Percentiles rank a stretch among this genome's conserved stretches.
phyloP scores from a whole-genome alignment of 2,113 vertebrate species.

The Bothrops jararaca region DNA sequence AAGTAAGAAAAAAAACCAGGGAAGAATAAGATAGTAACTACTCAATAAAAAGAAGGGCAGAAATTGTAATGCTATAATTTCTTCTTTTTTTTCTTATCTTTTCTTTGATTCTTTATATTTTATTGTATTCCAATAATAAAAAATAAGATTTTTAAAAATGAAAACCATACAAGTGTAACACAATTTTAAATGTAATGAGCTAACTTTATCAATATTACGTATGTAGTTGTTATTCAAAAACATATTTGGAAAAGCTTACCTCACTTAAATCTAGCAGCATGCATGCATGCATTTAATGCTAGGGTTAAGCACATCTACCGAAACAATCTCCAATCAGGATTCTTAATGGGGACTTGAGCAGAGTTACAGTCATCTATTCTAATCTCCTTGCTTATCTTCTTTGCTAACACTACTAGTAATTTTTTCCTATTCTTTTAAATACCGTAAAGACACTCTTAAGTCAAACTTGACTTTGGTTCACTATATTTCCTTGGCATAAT shows the following conservation, averaged over 20 bases:
- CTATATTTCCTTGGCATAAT: background rate
- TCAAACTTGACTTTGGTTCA: background rate
- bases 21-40: background rate
- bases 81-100: background rate
- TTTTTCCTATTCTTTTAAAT: too few relatives aligned
- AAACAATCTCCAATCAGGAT: background rate
- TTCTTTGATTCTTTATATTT: background rate
- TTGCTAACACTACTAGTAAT: too few relatives aligned
- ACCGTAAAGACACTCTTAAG: background rate
- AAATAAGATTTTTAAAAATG: background rate
- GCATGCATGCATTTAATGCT: too few relatives aligned
- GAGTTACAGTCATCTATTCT: too few relatives aligned
- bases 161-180: background rate
- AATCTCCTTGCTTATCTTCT: too few relatives aligned
- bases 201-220: background rate
- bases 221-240: background rate
- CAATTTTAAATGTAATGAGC: background rate
- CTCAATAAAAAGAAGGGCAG: background rate
- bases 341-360: background rate
- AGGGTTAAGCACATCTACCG: too few relatives aligned
- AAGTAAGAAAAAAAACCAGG: background rate
- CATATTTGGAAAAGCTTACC: background rate
- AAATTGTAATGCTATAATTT: background rate
- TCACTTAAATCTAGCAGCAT: background rate
- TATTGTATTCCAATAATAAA: background rate